phyloP scores from a whole-genome alignment of 2,113 vertebrate genomes.

The Morphnarchus princeps region DNA sequence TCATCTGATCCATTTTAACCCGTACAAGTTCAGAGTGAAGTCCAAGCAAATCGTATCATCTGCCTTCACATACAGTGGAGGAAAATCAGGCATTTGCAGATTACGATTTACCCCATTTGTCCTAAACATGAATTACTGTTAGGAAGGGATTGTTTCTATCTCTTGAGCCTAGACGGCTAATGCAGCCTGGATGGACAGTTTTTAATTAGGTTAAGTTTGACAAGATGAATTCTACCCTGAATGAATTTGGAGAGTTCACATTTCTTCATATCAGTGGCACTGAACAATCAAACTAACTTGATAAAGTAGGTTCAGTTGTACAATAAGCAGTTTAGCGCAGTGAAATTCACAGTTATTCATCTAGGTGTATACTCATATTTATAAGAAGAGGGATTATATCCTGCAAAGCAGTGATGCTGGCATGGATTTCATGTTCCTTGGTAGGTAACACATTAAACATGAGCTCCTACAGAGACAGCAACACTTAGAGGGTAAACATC shows the following conservation, averaged over 20 bases:
- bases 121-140: neutral
- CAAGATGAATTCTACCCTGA: neutral
- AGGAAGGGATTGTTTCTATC: neutral
- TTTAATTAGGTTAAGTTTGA: neutral
- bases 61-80: neutral
- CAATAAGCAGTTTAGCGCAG: neutral
- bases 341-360: neutral
- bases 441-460: neutral
- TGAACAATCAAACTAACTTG: neutral
- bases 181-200: neutral
- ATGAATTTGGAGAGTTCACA: neutral
- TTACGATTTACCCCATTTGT: neutral
- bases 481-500: neutral
- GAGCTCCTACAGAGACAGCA: neutral
- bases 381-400: neutral
- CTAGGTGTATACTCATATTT: neutral
- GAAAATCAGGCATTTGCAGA: neutral
- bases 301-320: neutral
- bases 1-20: neutral
- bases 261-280: neutral
- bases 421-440: neutral
- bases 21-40: neutral
- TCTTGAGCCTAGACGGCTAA: neutral
- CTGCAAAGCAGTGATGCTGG: neutral
- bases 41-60: neutral